Percentiles rank a stretch among this genome's conserved stretches.
Conservation (phyloP, 2,888 invertebrate species). For the Mesorhabditis belari region DNA sequence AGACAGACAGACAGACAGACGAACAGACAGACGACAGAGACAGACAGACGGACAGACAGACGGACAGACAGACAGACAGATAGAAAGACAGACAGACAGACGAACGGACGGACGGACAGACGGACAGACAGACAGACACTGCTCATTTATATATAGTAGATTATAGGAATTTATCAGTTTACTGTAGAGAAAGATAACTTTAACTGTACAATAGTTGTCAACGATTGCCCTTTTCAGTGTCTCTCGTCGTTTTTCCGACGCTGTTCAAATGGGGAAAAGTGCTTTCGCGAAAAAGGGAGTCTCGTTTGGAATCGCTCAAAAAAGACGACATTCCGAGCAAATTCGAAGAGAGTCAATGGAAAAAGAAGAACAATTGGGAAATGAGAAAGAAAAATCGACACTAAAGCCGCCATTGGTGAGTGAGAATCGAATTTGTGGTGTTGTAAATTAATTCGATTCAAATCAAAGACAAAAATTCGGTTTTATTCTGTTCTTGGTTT, state of each 20-base stretch:
- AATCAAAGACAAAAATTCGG: too few species aligned
- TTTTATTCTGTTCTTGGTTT: too few species aligned
- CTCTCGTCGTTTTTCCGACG: slow-evolving; percentile 43
- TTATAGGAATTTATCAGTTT: too few species aligned
- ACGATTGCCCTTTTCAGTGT: slow-evolving; percentile 20
- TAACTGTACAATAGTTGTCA: not conserved
- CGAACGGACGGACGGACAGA: too few species aligned
- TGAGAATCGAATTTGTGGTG: too few species aligned
- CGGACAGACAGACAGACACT: not conserved
- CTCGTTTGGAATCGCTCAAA: slow-evolving; percentile 22
- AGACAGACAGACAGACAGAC: too few species aligned
- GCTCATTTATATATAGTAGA: too few species aligned
- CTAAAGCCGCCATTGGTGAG: slow-evolving; percentile 37
- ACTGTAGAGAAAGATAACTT: too few species aligned
- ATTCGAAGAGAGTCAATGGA: slow-evolving; percentile 17
- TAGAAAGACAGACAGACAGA: not conserved
- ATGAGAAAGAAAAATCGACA: slow-evolving; percentile 18
- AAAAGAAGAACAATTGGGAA: too few species aligned
- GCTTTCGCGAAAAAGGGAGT: slow-evolving; percentile 30
- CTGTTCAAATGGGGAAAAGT: slow-evolving; percentile 21
- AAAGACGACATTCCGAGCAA: slow-evolving; percentile 27
- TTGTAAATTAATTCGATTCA: too few species aligned
- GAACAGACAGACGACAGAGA: too few species aligned
- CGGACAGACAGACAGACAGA: not conserved
- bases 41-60: not conserved